Evolutionary conservation across 2,113 vertebrate species (phyloP).

Genomic region (Plotosus lineatus): DNA sequence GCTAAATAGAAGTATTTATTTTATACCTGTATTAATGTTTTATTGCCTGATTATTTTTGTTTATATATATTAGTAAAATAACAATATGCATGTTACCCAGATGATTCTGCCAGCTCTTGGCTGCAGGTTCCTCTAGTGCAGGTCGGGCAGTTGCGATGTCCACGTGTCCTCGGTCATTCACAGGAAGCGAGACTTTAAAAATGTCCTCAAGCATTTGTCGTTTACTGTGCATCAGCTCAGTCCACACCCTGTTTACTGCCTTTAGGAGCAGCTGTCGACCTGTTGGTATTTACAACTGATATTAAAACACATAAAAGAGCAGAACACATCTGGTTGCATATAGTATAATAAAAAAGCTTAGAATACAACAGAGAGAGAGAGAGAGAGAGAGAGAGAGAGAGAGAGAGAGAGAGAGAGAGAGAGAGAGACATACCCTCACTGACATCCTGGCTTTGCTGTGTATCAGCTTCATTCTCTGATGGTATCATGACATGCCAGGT

Average conservation of each 20-base stretch:
- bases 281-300: constrained; percentile 56
- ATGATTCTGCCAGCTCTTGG: constrained; percentile 97
- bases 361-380: no score
- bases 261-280: constrained; percentile 95
- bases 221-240: constrained; percentile 95
- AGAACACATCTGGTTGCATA: background rate
- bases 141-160: constrained; percentile 85
- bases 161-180: constrained; percentile 93
- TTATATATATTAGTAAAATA: constrained; percentile 16
- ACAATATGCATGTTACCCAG: constrained; percentile 70
- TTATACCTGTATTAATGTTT: background rate
- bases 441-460: constrained; percentile 86
- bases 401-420: no score
- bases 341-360: background rate
- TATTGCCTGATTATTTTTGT: background rate
- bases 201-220: constrained; percentile 92
- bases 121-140: constrained; percentile 88
- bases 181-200: constrained; percentile 91
- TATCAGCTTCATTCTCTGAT: constrained; percentile 85
- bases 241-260: constrained; percentile 97
- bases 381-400: no score
- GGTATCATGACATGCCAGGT: constrained; percentile 98
- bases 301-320: background rate
- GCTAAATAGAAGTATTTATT: background rate
- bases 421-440: constrained; percentile 78